Evolutionary conservation across 2,888 invertebrate genomes (phyloP).

Genomic region (Agriopis marginaria): DNA sequence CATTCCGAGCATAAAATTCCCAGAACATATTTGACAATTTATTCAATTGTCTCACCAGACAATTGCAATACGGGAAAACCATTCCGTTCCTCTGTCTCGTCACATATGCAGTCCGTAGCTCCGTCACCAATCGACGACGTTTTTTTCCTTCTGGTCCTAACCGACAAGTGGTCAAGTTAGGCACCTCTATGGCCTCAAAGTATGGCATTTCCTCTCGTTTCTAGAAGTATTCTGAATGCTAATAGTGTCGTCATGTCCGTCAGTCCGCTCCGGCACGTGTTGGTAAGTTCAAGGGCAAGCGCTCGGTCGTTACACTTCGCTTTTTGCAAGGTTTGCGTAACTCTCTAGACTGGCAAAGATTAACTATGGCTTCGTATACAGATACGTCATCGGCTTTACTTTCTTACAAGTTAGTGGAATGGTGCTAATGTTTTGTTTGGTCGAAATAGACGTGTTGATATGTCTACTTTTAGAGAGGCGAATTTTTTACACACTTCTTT

Average conservation of each 20-base stretch:
- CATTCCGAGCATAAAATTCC: conserved; percentile 1
- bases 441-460: conserved; percentile 3
- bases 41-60: conserved; percentile 31
- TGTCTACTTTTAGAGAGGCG: background rate
- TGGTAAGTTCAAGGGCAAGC: conserved; percentile 70
- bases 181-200: conserved; percentile 20
- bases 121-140: conserved; percentile 5
- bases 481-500: conserved; percentile 2
- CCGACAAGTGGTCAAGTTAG: conserved; percentile 32
- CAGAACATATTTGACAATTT: conserved; percentile 18
- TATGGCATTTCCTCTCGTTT: conserved; percentile 54
- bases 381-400: conserved; percentile 37
- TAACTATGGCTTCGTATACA: conserved; percentile 53
- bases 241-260: conserved; percentile 55
- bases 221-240: conserved; percentile 59
- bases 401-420: conserved; percentile 16
- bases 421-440: conserved; percentile 15
- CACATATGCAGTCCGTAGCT: conserved; percentile 56
- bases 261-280: conserved; percentile 54
- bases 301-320: conserved; percentile 67
- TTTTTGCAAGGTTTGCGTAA: conserved; percentile 67
- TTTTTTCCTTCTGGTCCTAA: background rate
- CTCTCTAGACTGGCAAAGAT: conserved; percentile 58
- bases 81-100: conserved; percentile 29
- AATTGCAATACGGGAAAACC: conserved; percentile 35